Evolutionary conservation across 2,888 invertebrate species (phyloP).

Genomic region (Dusona sp.): DNA sequence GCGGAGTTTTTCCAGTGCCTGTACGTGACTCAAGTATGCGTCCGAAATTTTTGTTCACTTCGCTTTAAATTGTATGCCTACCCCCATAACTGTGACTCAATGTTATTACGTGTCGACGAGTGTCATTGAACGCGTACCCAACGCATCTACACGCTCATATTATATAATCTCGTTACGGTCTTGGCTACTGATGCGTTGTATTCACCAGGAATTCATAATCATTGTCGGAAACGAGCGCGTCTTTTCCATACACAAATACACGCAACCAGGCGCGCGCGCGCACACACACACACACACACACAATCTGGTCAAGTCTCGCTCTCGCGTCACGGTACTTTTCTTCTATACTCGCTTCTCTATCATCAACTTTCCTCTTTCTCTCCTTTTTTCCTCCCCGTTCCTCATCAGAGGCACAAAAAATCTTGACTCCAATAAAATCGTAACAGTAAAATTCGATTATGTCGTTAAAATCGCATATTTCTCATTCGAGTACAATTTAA

Average conservation of each 20-base stretch:
- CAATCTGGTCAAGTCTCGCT: background rate
- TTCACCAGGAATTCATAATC: constrained; percentile 54
- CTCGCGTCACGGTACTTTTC: constrained; percentile 10
- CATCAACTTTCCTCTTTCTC: constrained; percentile 16
- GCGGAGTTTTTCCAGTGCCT: too few species aligned
- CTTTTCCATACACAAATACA: background rate
- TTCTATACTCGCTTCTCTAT: background rate
- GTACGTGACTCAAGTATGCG: too few species aligned
- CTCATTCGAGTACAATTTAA: constrained; percentile 12
- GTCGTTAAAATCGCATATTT: constrained; percentile 21
- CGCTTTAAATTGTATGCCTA: too few species aligned
- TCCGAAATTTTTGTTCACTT: too few species aligned
- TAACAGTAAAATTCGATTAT: constrained; percentile 62
- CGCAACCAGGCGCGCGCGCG: too few species aligned
- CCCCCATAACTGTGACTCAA: too few species aligned
- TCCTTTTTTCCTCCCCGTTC: background rate
- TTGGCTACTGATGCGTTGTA: constrained; percentile 48
- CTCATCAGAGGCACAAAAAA: background rate
- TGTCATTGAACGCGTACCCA: too few species aligned
- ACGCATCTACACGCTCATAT: background rate
- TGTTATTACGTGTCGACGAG: too few species aligned
- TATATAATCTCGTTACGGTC: constrained; percentile 54
- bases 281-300: background rate
- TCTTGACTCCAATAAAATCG: constrained; percentile 31
- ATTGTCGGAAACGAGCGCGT: constrained; percentile 49